phyloP scores from a whole-genome alignment of 1,140 invertebrate genomes.

The Bombus pascuorum region DNA sequence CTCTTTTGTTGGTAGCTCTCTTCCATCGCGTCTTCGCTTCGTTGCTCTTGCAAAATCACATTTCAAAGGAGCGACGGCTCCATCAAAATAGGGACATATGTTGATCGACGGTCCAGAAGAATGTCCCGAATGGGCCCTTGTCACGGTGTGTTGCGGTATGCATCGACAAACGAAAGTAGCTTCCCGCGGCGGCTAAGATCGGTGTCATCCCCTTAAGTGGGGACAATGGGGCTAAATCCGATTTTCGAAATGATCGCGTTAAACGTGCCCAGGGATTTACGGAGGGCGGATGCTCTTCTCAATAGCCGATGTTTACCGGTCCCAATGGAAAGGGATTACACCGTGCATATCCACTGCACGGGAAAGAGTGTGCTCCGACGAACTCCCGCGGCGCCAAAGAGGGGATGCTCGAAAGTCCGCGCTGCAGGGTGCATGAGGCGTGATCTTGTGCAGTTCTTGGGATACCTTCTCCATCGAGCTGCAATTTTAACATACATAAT shows the following conservation, averaged over 20 bases:
- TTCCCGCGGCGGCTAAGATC: constrained; percentile 57
- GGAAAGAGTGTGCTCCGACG: constrained; percentile 33
- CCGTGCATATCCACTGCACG: constrained; percentile 53
- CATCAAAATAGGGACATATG: constrained; percentile 16
- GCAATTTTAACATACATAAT: background rate
- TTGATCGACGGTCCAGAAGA: background rate
- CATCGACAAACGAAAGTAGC: constrained; percentile 70
- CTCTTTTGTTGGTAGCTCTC: background rate
- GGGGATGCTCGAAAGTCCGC: constrained; percentile 33
- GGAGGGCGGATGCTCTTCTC: constrained; percentile 50
- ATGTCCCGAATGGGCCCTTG: constrained; percentile 15
- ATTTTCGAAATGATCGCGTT: constrained; percentile 77
- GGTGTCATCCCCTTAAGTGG: constrained; percentile 71
- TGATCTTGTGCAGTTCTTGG: constrained; percentile 47
- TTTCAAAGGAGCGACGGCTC: background rate
- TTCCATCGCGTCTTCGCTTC: background rate
- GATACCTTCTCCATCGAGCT: background rate
- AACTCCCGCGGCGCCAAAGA: constrained; percentile 53
- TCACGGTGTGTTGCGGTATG: constrained; percentile 68
- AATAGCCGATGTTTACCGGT: constrained; percentile 73
- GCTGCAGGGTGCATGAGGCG: constrained; percentile 52
- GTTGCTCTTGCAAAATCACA: background rate
- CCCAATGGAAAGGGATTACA: constrained; percentile 69
- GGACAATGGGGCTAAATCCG: constrained; percentile 74
- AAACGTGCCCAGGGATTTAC: constrained; percentile 71